Conservation (phyloP, 2,113 vertebrate genomes). For the Hyaena hyaena region DNA sequence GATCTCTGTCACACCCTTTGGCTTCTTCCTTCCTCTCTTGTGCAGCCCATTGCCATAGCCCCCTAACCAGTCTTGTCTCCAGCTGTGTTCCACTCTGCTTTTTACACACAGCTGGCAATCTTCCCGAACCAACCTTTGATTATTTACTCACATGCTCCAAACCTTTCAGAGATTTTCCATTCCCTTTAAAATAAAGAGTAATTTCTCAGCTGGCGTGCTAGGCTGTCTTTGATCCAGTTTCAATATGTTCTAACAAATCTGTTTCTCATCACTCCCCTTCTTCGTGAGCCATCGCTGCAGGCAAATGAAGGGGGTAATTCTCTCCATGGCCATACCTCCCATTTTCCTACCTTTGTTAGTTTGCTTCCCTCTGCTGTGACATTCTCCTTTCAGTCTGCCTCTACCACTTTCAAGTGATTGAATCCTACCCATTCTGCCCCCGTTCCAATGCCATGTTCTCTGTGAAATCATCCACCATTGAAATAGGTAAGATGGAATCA, state of each 20-base stretch:
- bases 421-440: background rate
- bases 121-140: conserved; percentile 4
- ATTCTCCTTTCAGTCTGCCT: background rate
- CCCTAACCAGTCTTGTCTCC: background rate
- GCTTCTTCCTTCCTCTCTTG: background rate
- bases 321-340: background rate
- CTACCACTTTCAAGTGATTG: background rate
- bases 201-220: background rate
- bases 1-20: background rate
- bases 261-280: background rate
- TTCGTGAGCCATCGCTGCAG: background rate
- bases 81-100: background rate
- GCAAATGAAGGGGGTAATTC: background rate
- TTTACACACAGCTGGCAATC: background rate
- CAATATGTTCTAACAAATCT: background rate
- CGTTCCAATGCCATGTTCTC: background rate
- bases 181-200: background rate
- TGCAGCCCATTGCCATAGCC: background rate
- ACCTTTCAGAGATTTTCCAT: conserved; percentile 28
- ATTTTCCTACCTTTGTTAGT: background rate
- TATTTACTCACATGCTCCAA: background rate
- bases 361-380: background rate
- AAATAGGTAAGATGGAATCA: background rate
- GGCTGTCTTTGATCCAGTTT: conserved; percentile 25
- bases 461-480: background rate